Evolutionary conservation across 2,888 invertebrate species (phyloP).

Genomic region (Trichopoda pennipes): DNA sequence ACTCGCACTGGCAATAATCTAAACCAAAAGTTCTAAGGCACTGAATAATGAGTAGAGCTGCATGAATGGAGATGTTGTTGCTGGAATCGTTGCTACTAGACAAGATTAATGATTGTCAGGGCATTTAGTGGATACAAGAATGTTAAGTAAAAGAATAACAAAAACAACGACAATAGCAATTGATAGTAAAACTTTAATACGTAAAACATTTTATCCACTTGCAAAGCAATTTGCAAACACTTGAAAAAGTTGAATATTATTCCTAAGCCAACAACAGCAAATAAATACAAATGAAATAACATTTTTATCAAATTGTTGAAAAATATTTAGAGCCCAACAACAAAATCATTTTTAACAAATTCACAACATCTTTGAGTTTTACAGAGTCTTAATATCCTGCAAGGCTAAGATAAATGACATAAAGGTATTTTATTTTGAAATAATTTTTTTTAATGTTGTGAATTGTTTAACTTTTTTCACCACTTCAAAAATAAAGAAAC

Average conservation of each 20-base stretch:
- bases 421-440: no score
- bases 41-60: conserved; percentile 21
- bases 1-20: conserved; percentile 30
- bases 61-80: not conserved
- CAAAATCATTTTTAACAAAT: conserved; percentile 11
- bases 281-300: not conserved
- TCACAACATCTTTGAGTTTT: not conserved
- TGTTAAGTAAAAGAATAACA: conserved; percentile 45
- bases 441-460: no score
- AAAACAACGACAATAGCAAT: conserved; percentile 31
- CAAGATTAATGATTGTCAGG: conserved; percentile 65
- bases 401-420: not conserved
- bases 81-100: conserved; percentile 41
- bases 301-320: not conserved
- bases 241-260: conserved; percentile 33
- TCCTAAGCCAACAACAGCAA: conserved; percentile 34
- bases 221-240: conserved; percentile 53
- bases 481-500: no score
- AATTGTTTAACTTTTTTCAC: no score
- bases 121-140: conserved; percentile 65
- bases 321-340: conserved; percentile 12
- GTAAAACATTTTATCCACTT: conserved; percentile 54
- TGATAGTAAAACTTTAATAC: conserved; percentile 34
- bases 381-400: not conserved
- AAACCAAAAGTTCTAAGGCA: conserved; percentile 53